Evolutionary conservation across 2,888 invertebrate species (phyloP), one percentile per base, ranked within the genome.

Genomic region (Caenorhabditis virilis): DNA sequence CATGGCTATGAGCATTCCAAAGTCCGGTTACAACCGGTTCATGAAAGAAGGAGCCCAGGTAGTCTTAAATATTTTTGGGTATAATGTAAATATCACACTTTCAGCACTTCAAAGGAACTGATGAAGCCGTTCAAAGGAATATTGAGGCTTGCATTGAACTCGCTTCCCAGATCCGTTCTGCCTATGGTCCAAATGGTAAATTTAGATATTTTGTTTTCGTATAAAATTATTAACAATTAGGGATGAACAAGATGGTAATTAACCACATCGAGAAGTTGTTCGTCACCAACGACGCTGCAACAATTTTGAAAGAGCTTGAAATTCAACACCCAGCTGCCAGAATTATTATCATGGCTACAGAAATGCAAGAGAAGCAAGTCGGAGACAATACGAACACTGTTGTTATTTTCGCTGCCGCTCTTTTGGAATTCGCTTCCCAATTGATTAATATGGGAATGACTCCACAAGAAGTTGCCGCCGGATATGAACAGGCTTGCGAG

Each of bases 331-430:
- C 98, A 36, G 98, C 97, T 36, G 98, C 95, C 7, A 95, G 93
- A 85, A 87, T 99, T 69, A 90, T 98, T 87, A 93, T 97, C 2
- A 87, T 95, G 83, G 95, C 92, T 16, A 93, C 95, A 71, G 91
- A 97, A 85, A 97, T 95, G 91, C 97, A 98, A 86, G 97, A 99
- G 85, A 76, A 77, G 60, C 76, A 79, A 59, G 72, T 69, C 45
- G 98, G 98, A 5, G 98, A 98, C 87, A 97, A 95, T 56, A 99
- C 98, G 11, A 99, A 98, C 85, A 95, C 95, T 86, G 95, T 97
- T 7, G 90, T 99, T 45, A 91, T 97, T 11, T 88, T 99, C 53
- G 91, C 93, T 72, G 95, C 95, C 26, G 91, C 94, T 45, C 87
- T 98, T 18, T 86, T 99, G 7, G 92, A 95, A 85, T 89, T 89